Base-by-base conservation (phyloP, 2,888 invertebrate genomes). In the Synergus gifuensis region DNA sequence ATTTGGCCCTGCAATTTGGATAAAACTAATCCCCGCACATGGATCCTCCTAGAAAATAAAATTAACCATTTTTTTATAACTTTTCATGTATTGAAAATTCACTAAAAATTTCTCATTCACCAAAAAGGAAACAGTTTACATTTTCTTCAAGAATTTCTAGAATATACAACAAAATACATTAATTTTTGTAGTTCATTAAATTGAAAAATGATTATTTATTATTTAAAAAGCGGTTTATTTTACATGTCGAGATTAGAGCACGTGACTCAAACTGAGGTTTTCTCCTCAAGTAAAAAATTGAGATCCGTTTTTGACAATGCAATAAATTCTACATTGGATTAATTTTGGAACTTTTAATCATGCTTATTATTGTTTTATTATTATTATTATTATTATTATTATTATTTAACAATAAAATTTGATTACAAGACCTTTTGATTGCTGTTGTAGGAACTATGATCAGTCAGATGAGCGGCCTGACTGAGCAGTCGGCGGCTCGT, bases 1-100 rank as follows among this genome's bases (percentile, higher is more conserved):
- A 87, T 91, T 89, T 14, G 90, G 90, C 28, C 91, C 91, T 49
- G 92, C 90, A 73, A 90, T 89, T 78, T 91, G 91, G 83, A 91
- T 89, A 86, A 91, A 89, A 85, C 85, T 89, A 79, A 91, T 90
- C 42, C 86, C 80, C 5, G 81, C 81, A 73, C 78, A 85, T 60
- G 88, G 87, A 60, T 86, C 83, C 40, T 88, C 88, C 87, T 88
- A 76, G 0, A 76, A 62, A 63, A 78, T 78, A 79, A 63, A 28
- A 64, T 60, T 76, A 0, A 22, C n/a, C n/a, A n/a, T n/a, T n/a
- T 11, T 12, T 66, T 18, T 11, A 18, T 7, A 66, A 66, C 4
- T 1, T 4, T 18, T 44, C 1, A 28, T 28, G 22, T 28, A 2
- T 28, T 3, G 28, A 28, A 28, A 28, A 28, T 28, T 28, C 28